These are phyloP conservation scores for Tympanoctomys barrerae DNA, from an alignment of 2,797 vertebrate species.

Conservation along the genomic window DNA sequence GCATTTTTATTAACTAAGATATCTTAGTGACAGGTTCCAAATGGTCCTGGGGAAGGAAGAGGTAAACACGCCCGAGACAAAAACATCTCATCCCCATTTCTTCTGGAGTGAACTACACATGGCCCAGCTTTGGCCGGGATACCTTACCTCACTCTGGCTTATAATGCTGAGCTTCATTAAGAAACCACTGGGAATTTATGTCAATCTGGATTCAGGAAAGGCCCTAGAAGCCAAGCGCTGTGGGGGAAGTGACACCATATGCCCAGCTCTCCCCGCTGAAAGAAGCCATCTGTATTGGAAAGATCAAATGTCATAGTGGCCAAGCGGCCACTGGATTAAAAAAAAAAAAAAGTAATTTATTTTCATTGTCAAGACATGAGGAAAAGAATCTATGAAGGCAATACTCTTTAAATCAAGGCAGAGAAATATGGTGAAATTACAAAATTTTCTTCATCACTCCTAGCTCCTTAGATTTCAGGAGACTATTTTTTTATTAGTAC, in stretches of 20 bases:
- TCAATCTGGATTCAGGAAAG: conserved; percentile 55
- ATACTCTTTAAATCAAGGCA: conserved; percentile 60
- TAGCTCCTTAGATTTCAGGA: not conserved
- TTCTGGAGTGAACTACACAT: not conserved
- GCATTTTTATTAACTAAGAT: conserved; percentile 66
- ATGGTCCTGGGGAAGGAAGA: conserved; percentile 34
- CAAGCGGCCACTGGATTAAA: conserved; percentile 50
- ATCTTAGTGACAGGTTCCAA: conserved; percentile 60
- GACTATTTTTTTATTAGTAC: too few species aligned
- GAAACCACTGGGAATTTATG: conserved; percentile 38
- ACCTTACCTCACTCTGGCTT: conserved; percentile 1
- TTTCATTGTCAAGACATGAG: conserved; percentile 1
- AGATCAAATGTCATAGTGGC: conserved; percentile 58
- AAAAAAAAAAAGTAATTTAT: conserved; percentile 51
- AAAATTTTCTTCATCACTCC: conserved; percentile 59
- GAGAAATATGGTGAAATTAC: conserved; percentile 16
- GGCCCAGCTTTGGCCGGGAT: not conserved
- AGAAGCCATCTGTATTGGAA: conserved; percentile 64
- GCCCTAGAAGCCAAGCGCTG: conserved; percentile 63
- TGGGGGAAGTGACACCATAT: conserved; percentile 51
- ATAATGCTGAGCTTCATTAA: conserved; percentile 54
- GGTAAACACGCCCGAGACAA: conserved; percentile 53
- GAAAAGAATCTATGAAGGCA: conserved; percentile 33
- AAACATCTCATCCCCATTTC: conserved; percentile 43
- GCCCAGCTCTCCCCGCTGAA: conserved; percentile 56